Conservation (phyloP, 2,888 invertebrate species). For the Ichneumon xanthorius region DNA sequence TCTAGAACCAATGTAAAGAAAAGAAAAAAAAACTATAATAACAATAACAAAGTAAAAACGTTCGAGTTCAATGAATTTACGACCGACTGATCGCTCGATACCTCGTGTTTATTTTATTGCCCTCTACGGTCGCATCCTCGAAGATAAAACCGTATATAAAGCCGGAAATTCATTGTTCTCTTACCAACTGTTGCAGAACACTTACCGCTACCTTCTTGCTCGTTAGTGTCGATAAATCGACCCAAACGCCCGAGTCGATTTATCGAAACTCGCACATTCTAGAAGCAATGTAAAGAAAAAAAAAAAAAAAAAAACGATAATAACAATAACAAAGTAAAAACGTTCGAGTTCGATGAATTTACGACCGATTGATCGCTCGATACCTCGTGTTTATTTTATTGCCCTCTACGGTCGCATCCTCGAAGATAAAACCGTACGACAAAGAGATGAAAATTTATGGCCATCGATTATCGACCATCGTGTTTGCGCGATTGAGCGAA, state of each 20-base stretch:
- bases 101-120: neutral
- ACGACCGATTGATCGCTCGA: constrained; percentile 7
- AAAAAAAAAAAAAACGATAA: too few species aligned
- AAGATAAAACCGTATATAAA: neutral
- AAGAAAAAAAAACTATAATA: too few species aligned
- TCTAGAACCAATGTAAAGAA: too few species aligned
- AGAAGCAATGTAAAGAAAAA: too few species aligned
- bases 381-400: neutral
- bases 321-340: neutral
- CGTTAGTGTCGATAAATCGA: neutral
- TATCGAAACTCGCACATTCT: neutral
- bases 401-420: neutral
- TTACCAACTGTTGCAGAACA: neutral
- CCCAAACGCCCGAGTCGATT: neutral
- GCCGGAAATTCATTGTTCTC: neutral
- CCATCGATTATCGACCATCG: too few species aligned
- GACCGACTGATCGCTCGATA: constrained; percentile 1
- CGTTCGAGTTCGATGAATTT: neutral
- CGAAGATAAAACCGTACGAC: neutral
- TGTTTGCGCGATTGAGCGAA: too few species aligned
- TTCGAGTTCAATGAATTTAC: neutral
- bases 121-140: neutral
- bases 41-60: neutral
- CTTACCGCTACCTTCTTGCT: too few species aligned
- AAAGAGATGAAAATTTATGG: neutral